Conservation (phyloP, 92 coral and sea anemone genomes). For the Blastomussa wellsi region DNA sequence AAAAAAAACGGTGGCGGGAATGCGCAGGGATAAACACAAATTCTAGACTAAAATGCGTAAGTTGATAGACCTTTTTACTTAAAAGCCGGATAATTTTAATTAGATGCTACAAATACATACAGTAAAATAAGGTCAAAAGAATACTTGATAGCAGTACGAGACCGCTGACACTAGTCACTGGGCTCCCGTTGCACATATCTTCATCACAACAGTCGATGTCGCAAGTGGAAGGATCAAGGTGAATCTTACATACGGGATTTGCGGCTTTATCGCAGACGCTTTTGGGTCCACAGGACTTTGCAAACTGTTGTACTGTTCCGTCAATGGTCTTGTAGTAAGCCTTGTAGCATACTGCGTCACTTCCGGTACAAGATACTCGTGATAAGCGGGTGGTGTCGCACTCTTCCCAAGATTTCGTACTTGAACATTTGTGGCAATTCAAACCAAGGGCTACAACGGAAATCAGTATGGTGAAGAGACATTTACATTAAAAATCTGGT, state of each 20-base stretch:
- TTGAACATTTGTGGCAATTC: slow-evolving; percentile 12
- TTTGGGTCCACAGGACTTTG: slow-evolving; percentile 22
- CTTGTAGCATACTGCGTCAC: slow-evolving; percentile 16
- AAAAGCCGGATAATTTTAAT: no score
- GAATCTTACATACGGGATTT: slow-evolving; percentile 21
- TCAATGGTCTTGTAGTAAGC: slow-evolving; percentile 14
- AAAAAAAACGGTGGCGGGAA: no score
- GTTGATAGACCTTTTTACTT: no score
- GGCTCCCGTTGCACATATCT: slow-evolving; percentile 16
- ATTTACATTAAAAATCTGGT: background rate
- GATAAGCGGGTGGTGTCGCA: background rate
- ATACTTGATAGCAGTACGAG: background rate
- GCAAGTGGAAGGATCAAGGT: slow-evolving; percentile 6
- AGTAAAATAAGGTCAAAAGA: background rate
- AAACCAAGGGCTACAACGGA: slow-evolving; percentile 7
- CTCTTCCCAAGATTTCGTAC: slow-evolving; percentile 29
- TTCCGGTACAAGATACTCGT: background rate
- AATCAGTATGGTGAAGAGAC: background rate
- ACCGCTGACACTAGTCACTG: background rate
- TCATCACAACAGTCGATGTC: slow-evolving; percentile 11
- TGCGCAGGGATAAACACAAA: no score
- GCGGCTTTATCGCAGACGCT: background rate
- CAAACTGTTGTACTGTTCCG: background rate
- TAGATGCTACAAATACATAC: background rate
- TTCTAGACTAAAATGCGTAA: no score